Evolutionary conservation across 1,140 invertebrate genomes (phyloP), one percentile per base, ranked within the genome.

Genomic region (Drosophila kurseongensis): DNA sequence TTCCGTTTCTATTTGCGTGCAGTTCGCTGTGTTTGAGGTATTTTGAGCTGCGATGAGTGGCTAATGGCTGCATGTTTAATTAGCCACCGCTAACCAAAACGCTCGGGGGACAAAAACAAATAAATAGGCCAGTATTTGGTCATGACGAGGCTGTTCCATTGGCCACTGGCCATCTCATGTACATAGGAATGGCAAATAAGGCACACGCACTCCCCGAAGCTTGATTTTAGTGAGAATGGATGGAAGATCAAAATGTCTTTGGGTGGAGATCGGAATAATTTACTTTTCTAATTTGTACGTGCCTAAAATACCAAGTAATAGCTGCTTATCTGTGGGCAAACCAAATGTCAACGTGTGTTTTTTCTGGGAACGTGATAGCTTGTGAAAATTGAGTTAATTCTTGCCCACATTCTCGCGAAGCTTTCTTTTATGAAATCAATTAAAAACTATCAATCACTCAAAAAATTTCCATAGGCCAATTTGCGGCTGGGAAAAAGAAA

Each of bases 41-140:
- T 32, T 44, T 44, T 29, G 65, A 68, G 65, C 7, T 50, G 2
- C 27, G 47, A 14, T 50, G 47, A 9, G 44, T 35, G 48, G 48
- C 48, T 10, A 32, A 10, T 32, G 59, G 78, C 57, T 66, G 83
- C 82, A 82, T 88, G 76, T 76, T 61, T 88, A 85, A 85, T 86
- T 86, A 85, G 75, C 65, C 80, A 50, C 60, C 61, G 81, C 63
- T 85, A 78, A 85, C 61, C 52, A 76, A 78, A 61, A 47, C 38
- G 8, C n/a, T 32, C 48, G 48, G n/a, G 48, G 38, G 27, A 59
- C 36, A 55, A 60, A 38, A 72, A 18, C 42, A 38, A 16, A 63
- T 60, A 76, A 66, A 85, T 84, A 63, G 81, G 81, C 80, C 71
- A 75, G 12, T 62, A 41, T 51, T 79, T 63, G 66, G 57, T 23